Evolutionary conservation across 2,888 invertebrate genomes (phyloP).

Genomic region (Polymixis flavicincta): DNA sequence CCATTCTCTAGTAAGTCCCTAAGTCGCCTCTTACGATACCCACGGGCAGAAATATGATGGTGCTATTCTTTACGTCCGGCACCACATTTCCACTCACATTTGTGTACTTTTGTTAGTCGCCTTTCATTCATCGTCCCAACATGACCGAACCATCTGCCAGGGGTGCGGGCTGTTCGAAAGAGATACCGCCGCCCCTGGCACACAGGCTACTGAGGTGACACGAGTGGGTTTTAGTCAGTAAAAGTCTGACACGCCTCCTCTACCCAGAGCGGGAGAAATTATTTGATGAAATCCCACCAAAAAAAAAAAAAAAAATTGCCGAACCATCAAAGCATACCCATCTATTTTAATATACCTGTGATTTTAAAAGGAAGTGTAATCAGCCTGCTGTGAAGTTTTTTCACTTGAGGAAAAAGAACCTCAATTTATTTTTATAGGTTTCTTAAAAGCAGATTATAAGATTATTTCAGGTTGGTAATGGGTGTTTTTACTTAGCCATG

Average conservation of each 20-base stretch:
- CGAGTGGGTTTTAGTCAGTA: too few species aligned
- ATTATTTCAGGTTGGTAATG: constrained; percentile 15
- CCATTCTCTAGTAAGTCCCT: too few species aligned
- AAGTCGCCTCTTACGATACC: too few species aligned
- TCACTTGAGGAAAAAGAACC: background rate
- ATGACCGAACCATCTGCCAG: background rate
- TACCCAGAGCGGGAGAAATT: too few species aligned
- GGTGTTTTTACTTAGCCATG: background rate
- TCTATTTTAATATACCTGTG: constrained; percentile 31
- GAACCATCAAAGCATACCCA: background rate
- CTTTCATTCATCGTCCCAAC: background rate
- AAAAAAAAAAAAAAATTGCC: too few species aligned
- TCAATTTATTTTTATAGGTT: constrained; percentile 18
- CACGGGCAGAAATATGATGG: too few species aligned
- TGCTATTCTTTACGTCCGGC: too few species aligned
- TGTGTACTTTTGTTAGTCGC: background rate
- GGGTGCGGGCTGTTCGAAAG: too few species aligned
- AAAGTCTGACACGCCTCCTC: too few species aligned
- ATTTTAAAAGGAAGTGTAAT: constrained; percentile 44
- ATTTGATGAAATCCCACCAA: too few species aligned
- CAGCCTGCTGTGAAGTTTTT: background rate
- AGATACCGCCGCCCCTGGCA: too few species aligned
- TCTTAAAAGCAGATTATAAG: constrained; percentile 13
- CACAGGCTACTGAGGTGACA: too few species aligned
- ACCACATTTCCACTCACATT: background rate